phyloP scores from a whole-genome alignment of 2,113 vertebrate genomes.

The Oriolus oriolus region DNA sequence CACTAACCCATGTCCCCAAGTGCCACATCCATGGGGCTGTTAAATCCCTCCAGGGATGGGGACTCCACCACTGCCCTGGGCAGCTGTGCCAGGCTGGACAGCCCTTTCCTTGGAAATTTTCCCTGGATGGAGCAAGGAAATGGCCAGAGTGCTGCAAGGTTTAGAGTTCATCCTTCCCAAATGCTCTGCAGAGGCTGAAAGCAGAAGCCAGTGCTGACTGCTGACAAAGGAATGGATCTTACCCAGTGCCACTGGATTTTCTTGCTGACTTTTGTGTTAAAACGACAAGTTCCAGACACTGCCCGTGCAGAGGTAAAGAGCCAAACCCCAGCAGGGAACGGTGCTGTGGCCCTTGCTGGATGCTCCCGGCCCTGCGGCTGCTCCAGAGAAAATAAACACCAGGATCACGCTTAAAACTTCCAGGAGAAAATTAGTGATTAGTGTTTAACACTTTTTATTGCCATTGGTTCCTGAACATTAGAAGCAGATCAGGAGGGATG shows the following conservation, averaged over 20 bases:
- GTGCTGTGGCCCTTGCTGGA: background rate
- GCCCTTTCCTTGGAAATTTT: background rate
- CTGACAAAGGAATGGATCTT: background rate
- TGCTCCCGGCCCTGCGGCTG: background rate
- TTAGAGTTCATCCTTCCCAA: background rate
- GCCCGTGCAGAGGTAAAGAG: background rate
- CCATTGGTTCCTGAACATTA: background rate
- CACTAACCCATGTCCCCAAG: background rate
- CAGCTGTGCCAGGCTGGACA: background rate
- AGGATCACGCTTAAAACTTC: background rate
- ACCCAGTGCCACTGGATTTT: background rate
- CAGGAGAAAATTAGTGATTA: background rate
- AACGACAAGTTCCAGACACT: background rate
- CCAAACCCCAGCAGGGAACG: background rate
- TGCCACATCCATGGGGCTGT: background rate
- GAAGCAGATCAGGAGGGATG: background rate
- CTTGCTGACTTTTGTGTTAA: background rate
- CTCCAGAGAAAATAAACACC: background rate
- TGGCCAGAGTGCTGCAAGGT: background rate
- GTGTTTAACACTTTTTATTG: background rate
- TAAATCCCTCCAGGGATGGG: background rate
- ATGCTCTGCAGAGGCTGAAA: background rate
- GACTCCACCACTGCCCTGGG: background rate
- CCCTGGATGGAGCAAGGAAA: background rate
- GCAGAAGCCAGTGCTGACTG: background rate